Base-by-base conservation (phyloP, 2,888 invertebrate genomes). In the Protonemura montana region DNA sequence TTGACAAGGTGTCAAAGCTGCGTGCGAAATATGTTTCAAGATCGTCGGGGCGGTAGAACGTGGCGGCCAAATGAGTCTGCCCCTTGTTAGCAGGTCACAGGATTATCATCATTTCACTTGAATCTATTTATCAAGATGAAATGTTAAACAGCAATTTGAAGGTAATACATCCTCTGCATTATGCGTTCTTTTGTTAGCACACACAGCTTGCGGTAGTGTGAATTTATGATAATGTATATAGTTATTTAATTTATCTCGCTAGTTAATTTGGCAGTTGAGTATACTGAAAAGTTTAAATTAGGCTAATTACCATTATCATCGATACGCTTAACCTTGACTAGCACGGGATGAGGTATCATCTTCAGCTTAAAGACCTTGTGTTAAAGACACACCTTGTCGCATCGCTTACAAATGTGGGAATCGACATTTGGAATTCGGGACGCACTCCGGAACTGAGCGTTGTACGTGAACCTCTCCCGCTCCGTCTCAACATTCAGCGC, bases 271-370 rank as follows among this genome's bases (percentile, higher is more conserved):
- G 59, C 59, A 59, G 59, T 59, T 59, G 59, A 21, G 21, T 59
- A 59, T 59, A 59, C 59, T 59, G 59, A 59, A 59, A 59, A 59
- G 59, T 59, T 59, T 59, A 59, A 59, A 59, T 59, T 59, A 7
- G 21, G 13, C 13, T 59, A 59, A 59, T 59, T 59, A 59, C 59
- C 59, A 59, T 59, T 21, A 59, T 59, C 59, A 21, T 21, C 13
- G 59, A 59, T 59, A 59, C 35, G 59, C 35, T n/a, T 13, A 41
- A 41, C 41, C 41, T 41, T 41, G 41, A 13, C 41, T 41, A 7
- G 41, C 13, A 13, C 41, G 41, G 5, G 5, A 5, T 41, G 41
- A 5, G 41, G 13, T 41, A 41, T n/a, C 6, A 41, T 41, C 41
- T 13, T 5, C 41, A 41, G 41, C 41, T 13, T 41, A 7, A 5